Base-by-base conservation (phyloP, 2,888 invertebrate species). In the Drosophila tripunctata region DNA sequence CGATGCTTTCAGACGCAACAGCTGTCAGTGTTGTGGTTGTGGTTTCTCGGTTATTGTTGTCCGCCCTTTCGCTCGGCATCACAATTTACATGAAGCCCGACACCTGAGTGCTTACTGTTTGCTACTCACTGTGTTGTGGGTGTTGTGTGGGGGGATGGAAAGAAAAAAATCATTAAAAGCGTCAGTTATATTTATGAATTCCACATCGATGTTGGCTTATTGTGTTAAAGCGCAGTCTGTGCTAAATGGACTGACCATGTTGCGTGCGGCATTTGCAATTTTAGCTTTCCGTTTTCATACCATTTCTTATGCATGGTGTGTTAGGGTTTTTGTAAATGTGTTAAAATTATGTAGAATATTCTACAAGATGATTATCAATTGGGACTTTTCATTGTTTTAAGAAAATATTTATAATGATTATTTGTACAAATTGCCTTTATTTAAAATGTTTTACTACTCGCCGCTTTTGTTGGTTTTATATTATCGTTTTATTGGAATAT, bases 11-110 rank as follows among this genome's bases (percentile, higher is more conserved):
- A 41, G 31, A 36, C 48, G 55, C 66, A 80, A 71, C 80, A 80
- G 87, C 84, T 80, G 80, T 67, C 70, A 64, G 67, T 65, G 57
- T 38, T 74, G 65, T 22, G 63, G 78, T 67, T 78, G 63, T 27
- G 62, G 69, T 55, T 41, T 27, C 38, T 41, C 38, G 41, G 48
- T 48, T 56, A 43, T 60, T 48, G 31, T 45, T 56, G 19, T 30
- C n/a, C 10, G 36, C 33, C 21, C 6, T 57, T 15, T 19, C 17
- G 22, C 15, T 30, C 44, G 30, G 47, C 48, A 6, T 24, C 31
- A 38, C 43, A 57, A 75, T 75, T 69, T 69, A 56, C 36, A 65
- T 52, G 51, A 31, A 27, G 30, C 31, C 31, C 40, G 52, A 17
- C 54, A 69, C 51, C 72, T 72, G 65, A 65, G 56, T 56, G 69